phyloP scores from a whole-genome alignment of 2,113 vertebrate species.

The Lampris incognitus region DNA sequence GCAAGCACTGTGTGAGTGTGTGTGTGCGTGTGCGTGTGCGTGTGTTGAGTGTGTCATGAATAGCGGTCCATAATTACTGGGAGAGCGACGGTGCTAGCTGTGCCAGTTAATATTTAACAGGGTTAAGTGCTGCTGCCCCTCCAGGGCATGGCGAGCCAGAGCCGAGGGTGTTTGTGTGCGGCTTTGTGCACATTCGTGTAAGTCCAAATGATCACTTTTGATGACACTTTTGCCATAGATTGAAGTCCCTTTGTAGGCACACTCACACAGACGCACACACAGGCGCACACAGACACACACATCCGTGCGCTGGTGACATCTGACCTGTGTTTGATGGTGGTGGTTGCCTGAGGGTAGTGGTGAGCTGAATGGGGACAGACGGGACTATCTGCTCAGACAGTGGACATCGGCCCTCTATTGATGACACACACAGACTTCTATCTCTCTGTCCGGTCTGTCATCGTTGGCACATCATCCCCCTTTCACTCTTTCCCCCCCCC shows the following conservation, averaged over 20 bases:
- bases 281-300: slow-evolving; percentile 29
- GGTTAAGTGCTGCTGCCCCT: slow-evolving; percentile 53
- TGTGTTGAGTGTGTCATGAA: slow-evolving; percentile 5
- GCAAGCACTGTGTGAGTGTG: background rate
- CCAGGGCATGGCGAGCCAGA: slow-evolving; percentile 45
- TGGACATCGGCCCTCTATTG: slow-evolving; percentile 69
- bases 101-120: slow-evolving; percentile 69
- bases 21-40: slow-evolving; percentile 20
- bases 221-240: background rate
- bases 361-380: slow-evolving; percentile 50
- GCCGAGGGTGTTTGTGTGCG: slow-evolving; percentile 18
- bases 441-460: slow-evolving; percentile 47
- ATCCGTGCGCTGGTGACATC: slow-evolving; percentile 52
- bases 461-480: slow-evolving; percentile 37
- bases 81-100: slow-evolving; percentile 47
- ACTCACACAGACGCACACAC: background rate
- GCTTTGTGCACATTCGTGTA: slow-evolving; percentile 31
- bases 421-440: slow-evolving; percentile 64
- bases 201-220: slow-evolving; percentile 34
- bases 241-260: background rate
- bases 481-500: slow-evolving; percentile 57
- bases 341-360: slow-evolving; percentile 69
- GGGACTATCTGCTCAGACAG: slow-evolving; percentile 39
- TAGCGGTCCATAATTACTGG: background rate
- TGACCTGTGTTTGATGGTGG: slow-evolving; percentile 67